Base-by-base conservation (phyloP, 35 echinoderm and acorn worm species). In the Chiridota heheva region DNA sequence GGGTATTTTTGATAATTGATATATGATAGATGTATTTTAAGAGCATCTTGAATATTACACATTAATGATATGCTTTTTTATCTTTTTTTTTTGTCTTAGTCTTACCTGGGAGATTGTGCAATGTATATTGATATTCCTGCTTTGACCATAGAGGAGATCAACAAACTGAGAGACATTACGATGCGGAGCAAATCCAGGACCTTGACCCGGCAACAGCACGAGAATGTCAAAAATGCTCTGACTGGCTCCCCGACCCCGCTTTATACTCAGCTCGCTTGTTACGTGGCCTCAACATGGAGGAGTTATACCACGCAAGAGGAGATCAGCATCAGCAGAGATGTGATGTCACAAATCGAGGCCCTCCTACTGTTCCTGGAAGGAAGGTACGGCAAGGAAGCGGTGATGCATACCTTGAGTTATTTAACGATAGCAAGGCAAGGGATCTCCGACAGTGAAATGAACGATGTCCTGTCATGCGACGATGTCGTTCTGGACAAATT, bases 381-480 rank as follows among this genome's bases (percentile, higher is more conserved):
- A 76, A 44, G 88, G n/a, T 97, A 88, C 30, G 93, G 93, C 42
- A 74, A 78, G 24, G 43, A 57, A 37, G 84, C 88, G 1, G 86
- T 91, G 35, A 43, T 65, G 7, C 64, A 74, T 38, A 69, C 84
- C 27, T 25, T 97, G 17, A 72, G 68, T 6, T 87, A 97, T 40
- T 13, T 97, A 44, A 84, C 70, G 7, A 44, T 84, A 15, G 84
- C 83, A n/a, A 59, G 88, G 67, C 73, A 97, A 36, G 88, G 93
- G 18, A 69, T 97, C 53, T 87, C 88, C 15, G 88, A 97, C 63
- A 81, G 82, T 4, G 93, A 97, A 66, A 97, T 97, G 78, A 87
- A 84, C 42, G 93, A 97, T 78, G 53, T 97, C 48, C 49, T 97
- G 40, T 97, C 93, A 5, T 91, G 84, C 35, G 88, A 97, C 76